Conservation (phyloP, 2,888 invertebrate genomes). For the Dioctria linearis region DNA sequence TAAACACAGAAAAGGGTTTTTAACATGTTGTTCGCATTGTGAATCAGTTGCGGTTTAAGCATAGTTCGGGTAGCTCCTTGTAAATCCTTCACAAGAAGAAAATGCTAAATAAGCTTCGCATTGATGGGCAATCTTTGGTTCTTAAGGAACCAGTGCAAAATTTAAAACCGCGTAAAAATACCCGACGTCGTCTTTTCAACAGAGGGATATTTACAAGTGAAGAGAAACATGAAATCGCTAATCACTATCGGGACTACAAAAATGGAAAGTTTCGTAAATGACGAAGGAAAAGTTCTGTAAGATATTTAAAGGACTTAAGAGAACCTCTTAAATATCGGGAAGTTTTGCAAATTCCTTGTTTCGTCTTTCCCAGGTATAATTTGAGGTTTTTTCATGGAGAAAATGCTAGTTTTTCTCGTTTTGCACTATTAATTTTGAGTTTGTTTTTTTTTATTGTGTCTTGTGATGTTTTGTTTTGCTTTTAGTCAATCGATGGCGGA, state of each 20-base stretch:
- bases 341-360: conserved; percentile 58
- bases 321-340: conserved; percentile 47
- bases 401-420: too few species aligned
- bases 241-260: conserved; percentile 68
- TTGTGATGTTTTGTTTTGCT: too few species aligned
- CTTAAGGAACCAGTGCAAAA: conserved; percentile 1
- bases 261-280: conserved; percentile 21
- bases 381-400: not conserved
- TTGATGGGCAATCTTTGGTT: conserved; percentile 17
- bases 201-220: conserved; percentile 35
- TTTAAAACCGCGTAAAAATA: not conserved
- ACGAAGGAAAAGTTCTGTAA: conserved; percentile 52
- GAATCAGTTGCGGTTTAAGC: not conserved
- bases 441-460: too few species aligned
- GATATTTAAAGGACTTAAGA: conserved; percentile 28
- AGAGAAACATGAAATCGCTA: conserved; percentile 67
- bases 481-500: too few species aligned
- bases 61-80: not conserved
- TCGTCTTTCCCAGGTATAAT: conserved; percentile 57
- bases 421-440: too few species aligned
- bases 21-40: not conserved
- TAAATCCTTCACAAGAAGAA: conserved; percentile 4
- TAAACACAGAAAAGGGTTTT: conserved; percentile 5
- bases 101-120: conserved; percentile 16
- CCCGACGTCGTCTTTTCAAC: conserved; percentile 8